Evolutionary conservation across 2,888 invertebrate species (phyloP).

Genomic region (Dendrolimus houi): DNA sequence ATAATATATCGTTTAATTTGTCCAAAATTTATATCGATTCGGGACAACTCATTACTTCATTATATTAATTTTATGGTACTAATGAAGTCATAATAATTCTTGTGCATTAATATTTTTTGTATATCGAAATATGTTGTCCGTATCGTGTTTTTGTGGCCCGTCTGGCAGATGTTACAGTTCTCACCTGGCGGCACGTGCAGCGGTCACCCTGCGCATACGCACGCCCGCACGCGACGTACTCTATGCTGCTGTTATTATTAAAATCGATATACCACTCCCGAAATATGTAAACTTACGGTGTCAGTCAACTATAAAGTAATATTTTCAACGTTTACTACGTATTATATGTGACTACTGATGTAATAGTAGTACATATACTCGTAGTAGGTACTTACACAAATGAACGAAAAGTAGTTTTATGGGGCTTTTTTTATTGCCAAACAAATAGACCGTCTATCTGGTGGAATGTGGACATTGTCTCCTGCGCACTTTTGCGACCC

Average conservation of each 20-base stretch:
- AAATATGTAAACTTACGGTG: not conserved
- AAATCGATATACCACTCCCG: conserved; percentile 6
- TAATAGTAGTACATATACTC: too few species aligned
- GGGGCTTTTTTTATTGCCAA: too few species aligned
- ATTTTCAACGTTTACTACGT: too few species aligned
- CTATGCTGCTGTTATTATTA: conserved; percentile 8
- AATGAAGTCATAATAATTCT: not conserved
- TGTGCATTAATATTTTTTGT: not conserved
- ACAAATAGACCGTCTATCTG: too few species aligned
- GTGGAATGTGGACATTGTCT: too few species aligned
- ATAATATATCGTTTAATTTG: too few species aligned
- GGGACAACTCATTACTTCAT: not conserved
- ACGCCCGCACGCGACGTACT: conserved; percentile 34
- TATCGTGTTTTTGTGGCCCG: not conserved
- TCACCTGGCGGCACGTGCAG: conserved; percentile 48
- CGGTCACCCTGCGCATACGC: conserved; percentile 29
- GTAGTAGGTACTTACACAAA: too few species aligned
- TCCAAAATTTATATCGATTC: too few species aligned
- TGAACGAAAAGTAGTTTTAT: too few species aligned
- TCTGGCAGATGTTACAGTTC: conserved; percentile 53
- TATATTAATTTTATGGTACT: not conserved
- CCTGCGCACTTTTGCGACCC: too few species aligned
- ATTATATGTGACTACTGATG: too few species aligned
- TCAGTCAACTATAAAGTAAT: too few species aligned
- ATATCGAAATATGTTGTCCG: not conserved